These are phyloP conservation scores for Drosophila nebulosa DNA, from an alignment of 1,140 invertebrate genomes.

Conservation along the genomic window DNA sequence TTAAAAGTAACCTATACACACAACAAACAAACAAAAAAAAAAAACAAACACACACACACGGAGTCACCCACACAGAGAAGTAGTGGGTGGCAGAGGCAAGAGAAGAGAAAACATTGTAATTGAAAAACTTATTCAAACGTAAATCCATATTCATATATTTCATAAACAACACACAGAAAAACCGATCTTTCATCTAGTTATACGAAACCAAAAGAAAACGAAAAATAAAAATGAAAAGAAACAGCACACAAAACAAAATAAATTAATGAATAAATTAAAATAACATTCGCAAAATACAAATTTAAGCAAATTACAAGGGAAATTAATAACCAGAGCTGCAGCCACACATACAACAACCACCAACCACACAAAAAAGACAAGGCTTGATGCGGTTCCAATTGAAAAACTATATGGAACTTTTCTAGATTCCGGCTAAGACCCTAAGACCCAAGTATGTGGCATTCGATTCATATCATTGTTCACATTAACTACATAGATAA, in stretches of 20 bases:
- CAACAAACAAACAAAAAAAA: conserved; percentile 15
- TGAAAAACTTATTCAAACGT: conserved; percentile 58
- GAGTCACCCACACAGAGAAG: background rate
- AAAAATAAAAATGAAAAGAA: conserved; percentile 3
- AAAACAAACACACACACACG: background rate
- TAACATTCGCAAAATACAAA: conserved; percentile 44
- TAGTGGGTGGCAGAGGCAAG: background rate
- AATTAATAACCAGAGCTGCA: conserved; percentile 16
- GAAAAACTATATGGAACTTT: background rate
- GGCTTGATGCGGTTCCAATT: background rate
- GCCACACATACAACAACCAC: too few species aligned
- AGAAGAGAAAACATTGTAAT: conserved; percentile 35
- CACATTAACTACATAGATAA: background rate
- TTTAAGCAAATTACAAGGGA: conserved; percentile 74
- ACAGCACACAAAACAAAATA: conserved; percentile 4
- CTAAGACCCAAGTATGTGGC: background rate
- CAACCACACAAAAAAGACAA: too few species aligned
- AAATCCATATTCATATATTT: conserved; percentile 69
- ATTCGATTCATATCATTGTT: background rate
- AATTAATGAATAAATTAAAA: conserved; percentile 44
- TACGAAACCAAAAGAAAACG: conserved; percentile 13
- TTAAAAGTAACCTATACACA: conserved; percentile 58
- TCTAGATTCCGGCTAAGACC: background rate
- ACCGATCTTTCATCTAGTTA: conserved; percentile 50
- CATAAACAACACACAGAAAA: conserved; percentile 27